Percentiles rank a stretch among this genome's conserved stretches.
These are phyloP conservation scores for Sipha maydis DNA, from an alignment of 2,888 invertebrate species.

Conservation along the genomic window DNA sequence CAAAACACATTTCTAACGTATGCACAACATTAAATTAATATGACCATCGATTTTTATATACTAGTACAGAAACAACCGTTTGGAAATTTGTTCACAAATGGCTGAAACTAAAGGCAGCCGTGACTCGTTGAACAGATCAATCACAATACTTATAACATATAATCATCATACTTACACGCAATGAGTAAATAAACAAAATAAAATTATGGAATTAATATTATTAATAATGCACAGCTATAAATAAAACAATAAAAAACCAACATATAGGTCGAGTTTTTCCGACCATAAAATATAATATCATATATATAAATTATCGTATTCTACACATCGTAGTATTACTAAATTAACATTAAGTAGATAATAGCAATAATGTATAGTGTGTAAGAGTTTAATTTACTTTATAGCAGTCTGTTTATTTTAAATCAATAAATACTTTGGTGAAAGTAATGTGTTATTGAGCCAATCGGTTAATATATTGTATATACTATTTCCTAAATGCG, in stretches of 20 bases:
- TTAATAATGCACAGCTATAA: neutral
- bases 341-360: neutral
- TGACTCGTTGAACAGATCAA: neutral
- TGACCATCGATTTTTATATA: neutral
- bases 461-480: too few relatives aligned
- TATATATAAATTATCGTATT: neutral
- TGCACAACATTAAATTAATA: neutral
- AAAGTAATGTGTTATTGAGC: too few relatives aligned
- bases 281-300: neutral
- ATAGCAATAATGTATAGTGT: neutral
- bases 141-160: neutral
- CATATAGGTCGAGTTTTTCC: neutral
- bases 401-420: too few relatives aligned
- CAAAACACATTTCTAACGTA: neutral
- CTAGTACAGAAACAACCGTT: neutral
- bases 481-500: too few relatives aligned
- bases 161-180: too few relatives aligned
- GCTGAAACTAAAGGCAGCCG: neutral
- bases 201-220: neutral
- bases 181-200: neutral
- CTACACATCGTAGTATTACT: neutral
- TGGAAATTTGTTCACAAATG: neutral
- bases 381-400: too few relatives aligned
- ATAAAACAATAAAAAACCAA: neutral
- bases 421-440: too few relatives aligned